Base-by-base conservation (phyloP, 1,140 invertebrate species). In the Neodiprion fabricii region DNA sequence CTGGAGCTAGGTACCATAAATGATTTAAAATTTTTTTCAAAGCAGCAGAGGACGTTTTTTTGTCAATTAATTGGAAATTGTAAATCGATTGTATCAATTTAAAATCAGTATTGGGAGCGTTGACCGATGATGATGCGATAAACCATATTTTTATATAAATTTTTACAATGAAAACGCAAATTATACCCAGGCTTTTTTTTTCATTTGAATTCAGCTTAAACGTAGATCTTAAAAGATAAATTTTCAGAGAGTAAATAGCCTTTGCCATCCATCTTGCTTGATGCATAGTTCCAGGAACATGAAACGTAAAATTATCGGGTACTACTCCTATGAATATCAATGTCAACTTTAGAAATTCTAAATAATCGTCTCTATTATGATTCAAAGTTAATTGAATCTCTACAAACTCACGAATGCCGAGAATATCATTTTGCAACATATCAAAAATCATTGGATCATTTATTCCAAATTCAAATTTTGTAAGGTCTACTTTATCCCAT, bases 221-320 rank as follows among this genome's bases (percentile, higher is more conserved):
- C 12, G 72, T 73, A 73, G 65, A 23, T 73, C 72, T 65, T 67
- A 73, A 73, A 21, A 73, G 72, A 67, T 67, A 73, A 47, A 86
- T 83, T 82, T 87, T 86, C 28, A 86, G 72, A 74, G 77, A 77
- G 69, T 87, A 87, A 76, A 88, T 85, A 72, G 79, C 78, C 78
- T 76, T 85, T 21, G 79, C 77, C 82, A 85, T 83, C 81, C 79
- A 81, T 66, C 78, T 69, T 71, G 82, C 81, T 72, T 85, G 81
- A 76, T 85, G 84, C 76, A 85, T 82, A 70, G 79, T 82, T 71
- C 82, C 84, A 77, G 83, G 84, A 76, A 79, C 79, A 50, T 78
- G 74, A 71, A 88, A 82, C 76, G 79, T 79, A 47, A 85, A 83
- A 53, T 77, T 77, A 23, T 81, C 82, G 67, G 10, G 71, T 77